Evolutionary conservation across 2,113 vertebrate genomes (phyloP).

Genomic region (Archocentrus centrarchus): DNA sequence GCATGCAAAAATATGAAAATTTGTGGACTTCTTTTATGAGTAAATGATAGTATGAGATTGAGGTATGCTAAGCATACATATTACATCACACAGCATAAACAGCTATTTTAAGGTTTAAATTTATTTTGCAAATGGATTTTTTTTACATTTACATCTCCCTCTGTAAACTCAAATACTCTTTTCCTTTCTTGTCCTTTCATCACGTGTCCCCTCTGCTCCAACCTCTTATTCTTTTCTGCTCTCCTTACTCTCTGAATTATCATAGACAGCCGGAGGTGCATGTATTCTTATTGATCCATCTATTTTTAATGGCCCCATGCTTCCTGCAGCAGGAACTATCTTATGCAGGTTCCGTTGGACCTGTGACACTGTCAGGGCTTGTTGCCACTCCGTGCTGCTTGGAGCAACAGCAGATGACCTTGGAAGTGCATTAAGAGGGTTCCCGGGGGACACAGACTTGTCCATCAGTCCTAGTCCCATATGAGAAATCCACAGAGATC

Average conservation of each 20-base stretch:
- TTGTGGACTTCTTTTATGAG: not conserved
- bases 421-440: constrained; percentile 69
- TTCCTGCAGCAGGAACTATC: constrained; percentile 53
- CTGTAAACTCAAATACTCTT: constrained; percentile 7
- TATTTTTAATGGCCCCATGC: constrained; percentile 64
- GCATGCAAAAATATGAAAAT: not conserved
- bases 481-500: constrained; percentile 29
- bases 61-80: not conserved
- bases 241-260: constrained; percentile 44
- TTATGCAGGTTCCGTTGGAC: constrained; percentile 57
- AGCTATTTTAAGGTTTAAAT: not conserved
- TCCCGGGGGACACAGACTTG: constrained; percentile 46
- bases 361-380: constrained; percentile 63
- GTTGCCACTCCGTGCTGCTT: constrained; percentile 55
- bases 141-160: not conserved
- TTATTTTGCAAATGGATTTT: not conserved
- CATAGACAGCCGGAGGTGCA: constrained; percentile 57
- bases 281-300: constrained; percentile 72
- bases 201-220: constrained; percentile 27
- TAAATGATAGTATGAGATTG: not conserved
- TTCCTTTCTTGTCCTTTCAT: constrained; percentile 28
- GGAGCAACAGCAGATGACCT: constrained; percentile 56
- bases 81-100: not conserved
- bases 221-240: constrained; percentile 34
- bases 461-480: constrained; percentile 42